Evolutionary conservation across 2,888 invertebrate species (phyloP).

Genomic region (Tenthredo livida): DNA sequence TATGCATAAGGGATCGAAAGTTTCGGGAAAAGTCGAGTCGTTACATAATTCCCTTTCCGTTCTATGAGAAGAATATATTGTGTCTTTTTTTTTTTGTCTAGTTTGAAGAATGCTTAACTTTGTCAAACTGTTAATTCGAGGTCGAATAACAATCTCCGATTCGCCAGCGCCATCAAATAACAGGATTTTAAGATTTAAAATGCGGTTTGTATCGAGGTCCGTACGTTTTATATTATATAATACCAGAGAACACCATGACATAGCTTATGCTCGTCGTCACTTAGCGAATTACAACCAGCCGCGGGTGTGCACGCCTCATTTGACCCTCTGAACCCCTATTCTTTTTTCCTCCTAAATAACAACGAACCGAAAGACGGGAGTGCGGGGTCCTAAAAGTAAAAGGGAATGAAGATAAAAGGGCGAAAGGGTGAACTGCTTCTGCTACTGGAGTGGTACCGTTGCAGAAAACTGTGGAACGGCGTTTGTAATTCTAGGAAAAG

Average conservation of each 20-base stretch:
- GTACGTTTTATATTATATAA: not conserved
- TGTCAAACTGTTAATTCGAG: not conserved
- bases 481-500: constrained; percentile 46
- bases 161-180: not conserved
- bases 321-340: not conserved
- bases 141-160: not conserved
- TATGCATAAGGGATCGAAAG: not conserved
- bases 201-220: not conserved
- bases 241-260: not conserved
- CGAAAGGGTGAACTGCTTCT: not conserved
- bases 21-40: not conserved
- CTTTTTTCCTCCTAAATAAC: not conserved
- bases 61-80: too few species aligned
- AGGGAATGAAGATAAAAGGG: not conserved
- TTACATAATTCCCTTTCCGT: too few species aligned
- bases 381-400: not conserved
- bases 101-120: not conserved
- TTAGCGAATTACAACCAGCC: not conserved
- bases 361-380: constrained; percentile 3
- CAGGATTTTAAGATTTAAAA: not conserved
- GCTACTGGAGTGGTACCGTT: too few species aligned
- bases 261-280: not conserved
- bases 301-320: not conserved
- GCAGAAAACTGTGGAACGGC: not conserved
- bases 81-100: not conserved